These are phyloP conservation scores for Beris morrisii DNA, from an alignment of 2,888 invertebrate genomes.

Conservation along the genomic window DNA sequence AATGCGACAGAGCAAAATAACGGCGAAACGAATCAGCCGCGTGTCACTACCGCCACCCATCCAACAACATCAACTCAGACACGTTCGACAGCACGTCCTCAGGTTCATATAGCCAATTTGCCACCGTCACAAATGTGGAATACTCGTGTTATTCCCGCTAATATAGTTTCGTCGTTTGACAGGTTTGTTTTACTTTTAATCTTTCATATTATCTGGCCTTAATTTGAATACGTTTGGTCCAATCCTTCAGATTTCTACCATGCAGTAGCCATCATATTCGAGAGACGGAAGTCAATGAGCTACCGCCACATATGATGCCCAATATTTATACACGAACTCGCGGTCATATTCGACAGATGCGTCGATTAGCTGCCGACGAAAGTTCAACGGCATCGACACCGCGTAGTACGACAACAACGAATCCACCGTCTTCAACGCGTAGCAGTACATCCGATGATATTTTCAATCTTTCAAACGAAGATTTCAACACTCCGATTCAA, in stretches of 20 bases:
- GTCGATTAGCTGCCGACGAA: constrained; percentile 35
- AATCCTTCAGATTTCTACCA: constrained; percentile 60
- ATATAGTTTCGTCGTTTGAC: constrained; percentile 54
- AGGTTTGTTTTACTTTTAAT: constrained; percentile 39
- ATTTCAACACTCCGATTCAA: constrained; percentile 37
- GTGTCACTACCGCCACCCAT: constrained; percentile 68
- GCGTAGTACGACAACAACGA: constrained; percentile 34
- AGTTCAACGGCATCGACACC: constrained; percentile 26
- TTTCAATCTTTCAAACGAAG: constrained; percentile 28
- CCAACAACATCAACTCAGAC: constrained; percentile 73
- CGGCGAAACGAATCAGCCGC: constrained; percentile 44
- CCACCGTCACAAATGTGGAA: constrained; percentile 57
- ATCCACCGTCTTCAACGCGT: constrained; percentile 33
- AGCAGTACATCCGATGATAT: constrained; percentile 6
- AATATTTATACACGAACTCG: constrained; percentile 27
- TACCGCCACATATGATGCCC: constrained; percentile 2
- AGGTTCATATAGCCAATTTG: constrained; percentile 65
- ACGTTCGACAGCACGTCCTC: constrained; percentile 68
- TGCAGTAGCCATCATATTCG: constrained; percentile 73
- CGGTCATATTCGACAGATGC: constrained; percentile 34
- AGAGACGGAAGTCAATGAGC: constrained; percentile 46
- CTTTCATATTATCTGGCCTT: not conserved
- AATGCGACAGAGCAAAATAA: constrained; percentile 14
- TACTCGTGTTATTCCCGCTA: constrained; percentile 52
- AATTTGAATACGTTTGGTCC: not conserved